Percentiles rank a stretch among this genome's conserved stretches.
These are phyloP conservation scores for Leptosomus discolor DNA, from an alignment of 2,113 vertebrate genomes.

Conservation along the genomic window DNA sequence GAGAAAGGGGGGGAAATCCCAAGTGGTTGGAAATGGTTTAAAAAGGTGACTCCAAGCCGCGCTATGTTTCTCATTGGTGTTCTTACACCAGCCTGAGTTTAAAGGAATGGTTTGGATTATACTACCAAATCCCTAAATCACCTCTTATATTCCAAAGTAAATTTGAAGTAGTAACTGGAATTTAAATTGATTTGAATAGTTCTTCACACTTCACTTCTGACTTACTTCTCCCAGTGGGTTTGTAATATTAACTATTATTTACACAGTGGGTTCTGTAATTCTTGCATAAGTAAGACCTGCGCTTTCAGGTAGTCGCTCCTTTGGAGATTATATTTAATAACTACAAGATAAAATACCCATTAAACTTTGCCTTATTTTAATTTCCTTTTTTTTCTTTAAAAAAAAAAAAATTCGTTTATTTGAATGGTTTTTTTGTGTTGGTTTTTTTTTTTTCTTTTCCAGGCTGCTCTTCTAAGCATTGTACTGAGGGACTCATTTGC, in stretches of 20 bases:
- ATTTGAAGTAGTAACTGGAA: neutral
- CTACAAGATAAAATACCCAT: neutral
- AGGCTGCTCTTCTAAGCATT: constrained; percentile 89
- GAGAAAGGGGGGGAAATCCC: neutral
- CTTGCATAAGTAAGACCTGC: neutral
- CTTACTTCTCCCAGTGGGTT: neutral
- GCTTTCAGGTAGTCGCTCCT: neutral
- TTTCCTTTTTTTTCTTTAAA: neutral
- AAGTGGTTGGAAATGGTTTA: neutral
- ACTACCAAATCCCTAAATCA: neutral
- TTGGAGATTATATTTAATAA: neutral
- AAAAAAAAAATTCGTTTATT: neutral
- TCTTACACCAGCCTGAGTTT: neutral
- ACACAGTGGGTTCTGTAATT: neutral
- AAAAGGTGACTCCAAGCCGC: neutral
- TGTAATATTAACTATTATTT: neutral
- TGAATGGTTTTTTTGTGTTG: neutral
- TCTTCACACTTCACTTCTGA: neutral
- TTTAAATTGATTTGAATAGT: neutral
- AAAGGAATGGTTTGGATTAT: neutral
- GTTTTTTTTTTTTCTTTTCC: neutral
- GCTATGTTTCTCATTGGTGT: neutral
- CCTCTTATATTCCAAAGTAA: neutral
- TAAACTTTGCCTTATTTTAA: neutral
- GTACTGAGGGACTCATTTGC: constrained; percentile 93